These are phyloP conservation scores for Seriola aureovittata DNA, from an alignment of 2,113 vertebrate species.

Conservation along the genomic window DNA sequence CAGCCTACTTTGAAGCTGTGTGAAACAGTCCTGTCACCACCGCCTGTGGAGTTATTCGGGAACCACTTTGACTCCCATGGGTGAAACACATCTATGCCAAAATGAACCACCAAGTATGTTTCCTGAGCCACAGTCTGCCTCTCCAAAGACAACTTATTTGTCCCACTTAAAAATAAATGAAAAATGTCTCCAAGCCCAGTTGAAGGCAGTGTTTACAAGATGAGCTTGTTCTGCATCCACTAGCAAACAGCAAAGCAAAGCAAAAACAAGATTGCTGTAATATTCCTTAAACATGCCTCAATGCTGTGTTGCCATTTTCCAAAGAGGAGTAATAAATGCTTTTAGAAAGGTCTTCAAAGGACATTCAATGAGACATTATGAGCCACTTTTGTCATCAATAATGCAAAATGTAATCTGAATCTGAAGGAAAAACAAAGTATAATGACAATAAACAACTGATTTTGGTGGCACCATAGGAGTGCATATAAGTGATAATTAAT, in stretches of 20 bases:
- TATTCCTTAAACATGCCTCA: not conserved
- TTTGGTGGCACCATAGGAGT: not conserved
- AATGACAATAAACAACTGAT: not conserved
- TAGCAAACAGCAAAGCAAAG: not conserved
- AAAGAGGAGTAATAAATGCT: not conserved
- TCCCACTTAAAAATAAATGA: not conserved
- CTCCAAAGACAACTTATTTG: not conserved
- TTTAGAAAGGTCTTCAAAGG: not conserved
- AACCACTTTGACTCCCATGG: constrained; percentile 31
- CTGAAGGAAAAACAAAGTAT: not conserved
- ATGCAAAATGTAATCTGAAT: constrained; percentile 14
- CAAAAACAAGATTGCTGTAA: not conserved
- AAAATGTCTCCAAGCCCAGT: not conserved
- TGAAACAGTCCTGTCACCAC: constrained; percentile 24
- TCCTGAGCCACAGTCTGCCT: not conserved
- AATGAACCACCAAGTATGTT: not conserved
- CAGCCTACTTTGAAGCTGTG: constrained; percentile 5
- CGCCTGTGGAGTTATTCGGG: constrained; percentile 21
- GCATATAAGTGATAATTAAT: not conserved
- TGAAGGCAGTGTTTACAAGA: not conserved
- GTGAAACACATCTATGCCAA: constrained; percentile 4
- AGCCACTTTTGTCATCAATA: constrained; percentile 26
- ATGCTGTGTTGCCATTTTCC: not conserved
- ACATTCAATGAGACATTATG: not conserved
- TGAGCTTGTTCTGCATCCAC: not conserved